A percentile compares a stretch with the other conserved stretches of the same genome.
These are phyloP conservation scores for Cybosia mesomella DNA, from an alignment of 2,888 invertebrate species.

Conservation along the genomic window DNA sequence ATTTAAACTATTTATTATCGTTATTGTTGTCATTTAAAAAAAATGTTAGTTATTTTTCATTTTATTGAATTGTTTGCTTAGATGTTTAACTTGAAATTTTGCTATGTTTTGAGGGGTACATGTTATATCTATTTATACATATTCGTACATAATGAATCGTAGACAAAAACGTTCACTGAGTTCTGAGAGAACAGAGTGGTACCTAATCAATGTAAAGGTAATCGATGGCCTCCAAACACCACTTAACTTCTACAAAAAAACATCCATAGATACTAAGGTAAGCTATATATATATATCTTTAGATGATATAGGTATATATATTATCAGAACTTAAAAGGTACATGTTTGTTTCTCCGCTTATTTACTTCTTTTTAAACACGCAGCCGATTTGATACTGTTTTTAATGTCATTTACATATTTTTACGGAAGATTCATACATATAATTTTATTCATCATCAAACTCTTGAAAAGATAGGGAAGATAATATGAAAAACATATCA, in stretches of 20 bases:
- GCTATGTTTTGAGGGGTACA: neutral
- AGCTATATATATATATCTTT: no score
- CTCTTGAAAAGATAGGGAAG: neutral
- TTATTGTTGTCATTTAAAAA: neutral
- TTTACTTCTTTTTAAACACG: neutral
- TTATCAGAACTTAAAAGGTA: no score
- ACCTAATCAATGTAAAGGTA: conserved; percentile 4
- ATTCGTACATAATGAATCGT: no score
- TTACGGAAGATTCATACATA: neutral
- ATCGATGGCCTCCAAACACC: conserved; percentile 1
- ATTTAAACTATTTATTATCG: conserved; percentile 43
- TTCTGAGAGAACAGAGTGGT: neutral
- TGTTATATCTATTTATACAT: neutral
- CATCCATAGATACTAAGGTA: neutral
- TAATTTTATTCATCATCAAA: neutral
- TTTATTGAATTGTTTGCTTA: neutral
- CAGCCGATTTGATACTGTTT: neutral
- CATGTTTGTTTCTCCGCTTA: neutral
- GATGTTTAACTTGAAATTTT: neutral
- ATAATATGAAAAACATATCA: neutral
- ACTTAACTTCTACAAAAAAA: neutral
- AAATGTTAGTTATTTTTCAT: neutral
- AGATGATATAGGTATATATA: no score
- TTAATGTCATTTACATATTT: neutral
- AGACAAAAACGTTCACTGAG: neutral